Evolutionary conservation across 2,113 vertebrate genomes (phyloP), one percentile per base, ranked within the genome.

Genomic region (Tychaedon coryphoeus): DNA sequence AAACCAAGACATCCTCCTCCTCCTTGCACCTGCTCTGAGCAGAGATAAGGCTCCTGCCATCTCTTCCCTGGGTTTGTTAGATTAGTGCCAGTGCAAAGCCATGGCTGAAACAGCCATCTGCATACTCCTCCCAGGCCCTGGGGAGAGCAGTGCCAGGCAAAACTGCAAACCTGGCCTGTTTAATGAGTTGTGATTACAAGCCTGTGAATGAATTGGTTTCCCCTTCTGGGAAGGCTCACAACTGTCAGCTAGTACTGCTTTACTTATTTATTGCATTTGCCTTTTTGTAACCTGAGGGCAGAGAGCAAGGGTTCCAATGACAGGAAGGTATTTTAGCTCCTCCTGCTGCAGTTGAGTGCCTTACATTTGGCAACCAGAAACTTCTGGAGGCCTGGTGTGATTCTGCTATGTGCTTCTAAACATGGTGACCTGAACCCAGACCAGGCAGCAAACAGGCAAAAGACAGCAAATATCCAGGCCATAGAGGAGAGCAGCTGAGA

Each of bases 101-200:
- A 0, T 14, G 75, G 81, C 90, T 82, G 33, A 70, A 64, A 36
- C 14, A 6, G 77, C 74, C 85, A 87, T 64, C 74, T 85, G 88
- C 81, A 17, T 5, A 15, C 40, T 85, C 10, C 64, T 72, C 5
- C 0, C 42, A 57, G 45, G n/a, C 92, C 50, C 71, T 16, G 62
- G 88, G 88, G 74, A 69, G 48, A 1, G 0, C 15, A 8, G 45
- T 29, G 90, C 33, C 8, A 82, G 91, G 82, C 82, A 90, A 53
- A 20, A 9, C 75, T 88, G 84, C 66, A 34, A 50, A 64, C 36
- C 66, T 78, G 79, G 53, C 66, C 82, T 92, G 38, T 72, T 45
- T 43, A 90, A 88, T 90, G 62, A 92, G 86, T 79, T 93, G 75
- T 65, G 48, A 77, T 92, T 93, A 90, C 86, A 88, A 70, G 29